Percentiles rank a stretch among this genome's conserved stretches.
Evolutionary conservation across 1,140 invertebrate genomes (phyloP).

Genomic region (Drosophila serrata): DNA sequence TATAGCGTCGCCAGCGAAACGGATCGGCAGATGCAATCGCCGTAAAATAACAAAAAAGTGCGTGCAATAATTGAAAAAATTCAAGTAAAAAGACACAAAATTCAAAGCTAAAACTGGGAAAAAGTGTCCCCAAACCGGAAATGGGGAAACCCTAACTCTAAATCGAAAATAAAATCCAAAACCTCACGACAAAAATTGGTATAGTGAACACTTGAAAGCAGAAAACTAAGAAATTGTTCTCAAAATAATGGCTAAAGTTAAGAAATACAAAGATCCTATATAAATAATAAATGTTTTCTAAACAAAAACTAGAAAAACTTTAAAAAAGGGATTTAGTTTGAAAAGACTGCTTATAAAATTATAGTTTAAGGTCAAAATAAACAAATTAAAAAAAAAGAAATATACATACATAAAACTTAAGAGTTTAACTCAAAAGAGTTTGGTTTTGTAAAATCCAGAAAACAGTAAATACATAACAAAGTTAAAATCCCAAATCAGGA

Average conservation of each 20-base stretch:
- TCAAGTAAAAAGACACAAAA: constrained; percentile 5
- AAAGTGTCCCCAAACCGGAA: background rate
- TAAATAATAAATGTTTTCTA: background rate
- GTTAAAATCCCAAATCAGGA: background rate
- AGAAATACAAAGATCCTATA: background rate
- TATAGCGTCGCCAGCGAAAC: constrained; percentile 36
- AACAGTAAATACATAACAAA: background rate
- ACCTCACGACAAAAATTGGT: background rate
- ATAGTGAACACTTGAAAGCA: background rate
- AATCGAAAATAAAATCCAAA: constrained; percentile 8
- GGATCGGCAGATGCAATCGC: constrained; percentile 32
- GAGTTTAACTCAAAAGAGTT: background rate
- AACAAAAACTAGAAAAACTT: background rate
- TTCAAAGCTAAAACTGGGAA: background rate
- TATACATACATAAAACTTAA: background rate
- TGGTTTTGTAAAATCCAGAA: constrained; percentile 1
- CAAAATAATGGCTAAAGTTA: background rate
- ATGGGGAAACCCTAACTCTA: background rate
- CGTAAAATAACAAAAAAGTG: constrained; percentile 46
- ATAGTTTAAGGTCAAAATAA: background rate
- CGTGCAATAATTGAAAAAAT: constrained; percentile 54
- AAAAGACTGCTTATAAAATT: background rate
- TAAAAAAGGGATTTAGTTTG: background rate
- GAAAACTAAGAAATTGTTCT: background rate
- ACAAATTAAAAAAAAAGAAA: background rate